These are phyloP conservation scores for Eupithecia subfuscata DNA, from an alignment of 2,888 invertebrate species.

Conservation along the genomic window DNA sequence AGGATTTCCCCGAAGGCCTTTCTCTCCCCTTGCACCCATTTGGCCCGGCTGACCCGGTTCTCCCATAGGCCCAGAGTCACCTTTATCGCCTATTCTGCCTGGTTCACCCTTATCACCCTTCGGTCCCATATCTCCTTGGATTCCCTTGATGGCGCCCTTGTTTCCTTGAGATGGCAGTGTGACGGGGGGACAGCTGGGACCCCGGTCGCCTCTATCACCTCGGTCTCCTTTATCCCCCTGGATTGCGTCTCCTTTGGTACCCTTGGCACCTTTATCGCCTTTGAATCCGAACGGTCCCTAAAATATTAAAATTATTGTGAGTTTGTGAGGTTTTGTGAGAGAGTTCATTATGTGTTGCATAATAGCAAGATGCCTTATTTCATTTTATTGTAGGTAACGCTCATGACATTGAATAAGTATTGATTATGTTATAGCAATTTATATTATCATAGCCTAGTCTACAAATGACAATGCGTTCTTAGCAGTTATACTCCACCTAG, in stretches of 20 bases:
- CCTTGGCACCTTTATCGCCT: constrained; percentile 89
- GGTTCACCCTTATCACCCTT: constrained; percentile 85
- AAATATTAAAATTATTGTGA: not conserved
- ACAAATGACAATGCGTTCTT: no score
- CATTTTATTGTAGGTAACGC: no score
- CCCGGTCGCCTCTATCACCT: constrained; percentile 81
- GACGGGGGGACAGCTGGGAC: constrained; percentile 67
- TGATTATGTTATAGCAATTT: no score
- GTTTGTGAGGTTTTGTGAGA: not conserved
- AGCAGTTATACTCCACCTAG: no score
- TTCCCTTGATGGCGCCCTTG: constrained; percentile 71
- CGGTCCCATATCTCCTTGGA: constrained; percentile 81
- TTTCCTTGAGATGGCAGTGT: constrained; percentile 64
- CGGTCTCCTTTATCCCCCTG: constrained; percentile 86
- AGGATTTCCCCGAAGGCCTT: constrained; percentile 92
- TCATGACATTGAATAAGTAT: no score
- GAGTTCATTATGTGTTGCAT: not conserved
- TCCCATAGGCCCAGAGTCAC: constrained; percentile 88
- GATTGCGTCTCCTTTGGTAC: constrained; percentile 80
- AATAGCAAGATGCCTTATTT: no score
- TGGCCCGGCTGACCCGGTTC: constrained; percentile 87
- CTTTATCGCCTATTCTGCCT: constrained; percentile 87
- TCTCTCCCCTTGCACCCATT: constrained; percentile 91
- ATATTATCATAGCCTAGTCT: no score
- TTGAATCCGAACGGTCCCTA: constrained; percentile 88